Conservation (phyloP, 2,888 invertebrate genomes). For the Drosophila prostipennis region DNA sequence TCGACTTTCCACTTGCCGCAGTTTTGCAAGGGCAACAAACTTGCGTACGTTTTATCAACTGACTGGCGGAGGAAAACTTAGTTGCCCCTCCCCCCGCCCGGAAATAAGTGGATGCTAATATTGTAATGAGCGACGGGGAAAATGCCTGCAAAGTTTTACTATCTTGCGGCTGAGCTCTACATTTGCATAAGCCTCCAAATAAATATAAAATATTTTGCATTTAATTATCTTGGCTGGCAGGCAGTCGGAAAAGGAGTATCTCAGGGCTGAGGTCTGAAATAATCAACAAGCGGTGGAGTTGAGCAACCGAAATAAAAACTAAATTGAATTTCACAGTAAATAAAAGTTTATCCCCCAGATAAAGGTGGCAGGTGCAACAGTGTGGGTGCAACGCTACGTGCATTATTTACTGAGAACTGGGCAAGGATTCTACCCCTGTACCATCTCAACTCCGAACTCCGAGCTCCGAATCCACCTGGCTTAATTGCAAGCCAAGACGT, state of each 20-base stretch:
- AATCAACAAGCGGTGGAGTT: slow-evolving; percentile 36
- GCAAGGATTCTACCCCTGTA: too few relatives aligned
- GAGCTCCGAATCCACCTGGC: slow-evolving; percentile 27
- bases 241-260: neutral
- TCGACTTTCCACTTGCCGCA: slow-evolving; percentile 29
- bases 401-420: slow-evolving; percentile 32
- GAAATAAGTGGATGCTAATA: slow-evolving; percentile 68
- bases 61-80: slow-evolving; percentile 25
- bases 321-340: slow-evolving; percentile 58
- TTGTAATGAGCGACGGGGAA: slow-evolving; percentile 28
- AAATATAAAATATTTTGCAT: slow-evolving; percentile 77
- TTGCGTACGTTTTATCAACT: slow-evolving; percentile 39
- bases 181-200: slow-evolving; percentile 77
- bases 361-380: slow-evolving; percentile 15
- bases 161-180: slow-evolving; percentile 61
- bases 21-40: slow-evolving; percentile 24
- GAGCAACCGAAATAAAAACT: slow-evolving; percentile 42
- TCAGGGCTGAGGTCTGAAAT: neutral
- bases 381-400: slow-evolving; percentile 40
- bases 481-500: slow-evolving; percentile 71
- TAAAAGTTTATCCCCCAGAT: slow-evolving; percentile 50
- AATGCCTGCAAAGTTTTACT: slow-evolving; percentile 68
- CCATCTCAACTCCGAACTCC: too few relatives aligned
- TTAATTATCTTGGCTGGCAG: slow-evolving; percentile 59
- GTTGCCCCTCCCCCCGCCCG: slow-evolving; percentile 24